Evolutionary conservation across 2,797 vertebrate species (phyloP).

Genomic region (Sebastes alutus): DNA sequence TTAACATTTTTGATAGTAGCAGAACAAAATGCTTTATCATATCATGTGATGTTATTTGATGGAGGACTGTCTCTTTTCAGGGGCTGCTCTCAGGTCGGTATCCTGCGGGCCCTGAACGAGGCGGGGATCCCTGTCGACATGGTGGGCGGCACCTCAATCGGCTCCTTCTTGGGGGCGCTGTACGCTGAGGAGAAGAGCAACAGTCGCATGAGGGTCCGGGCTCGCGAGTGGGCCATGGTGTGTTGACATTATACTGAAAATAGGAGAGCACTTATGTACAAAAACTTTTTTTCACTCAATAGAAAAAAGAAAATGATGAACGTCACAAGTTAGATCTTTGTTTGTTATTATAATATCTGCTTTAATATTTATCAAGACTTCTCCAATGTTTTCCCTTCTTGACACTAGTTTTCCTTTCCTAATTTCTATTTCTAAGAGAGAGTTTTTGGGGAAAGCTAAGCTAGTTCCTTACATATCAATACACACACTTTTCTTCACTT

Average conservation of each 20-base stretch:
- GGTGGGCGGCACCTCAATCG: constrained; percentile 93
- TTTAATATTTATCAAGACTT: not conserved
- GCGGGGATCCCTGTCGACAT: constrained; percentile 91
- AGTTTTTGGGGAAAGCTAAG: not conserved
- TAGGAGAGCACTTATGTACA: not conserved
- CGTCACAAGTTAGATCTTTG: not conserved
- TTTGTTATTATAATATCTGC: not conserved
- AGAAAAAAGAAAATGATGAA: not conserved
- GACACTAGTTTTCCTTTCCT: not conserved
- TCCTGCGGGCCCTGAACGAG: constrained; percentile 89
- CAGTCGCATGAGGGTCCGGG: constrained; percentile 89
- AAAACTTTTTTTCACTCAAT: not conserved
- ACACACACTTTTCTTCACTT: not conserved
- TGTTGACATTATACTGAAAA: constrained; percentile 32
- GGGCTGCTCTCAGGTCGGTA: constrained; percentile 92
- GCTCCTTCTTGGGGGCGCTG: constrained; percentile 91
- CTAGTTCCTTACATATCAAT: not conserved
- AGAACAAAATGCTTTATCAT: not conserved
- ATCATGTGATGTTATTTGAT: not conserved
- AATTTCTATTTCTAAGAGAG: not conserved
- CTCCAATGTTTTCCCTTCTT: not conserved
- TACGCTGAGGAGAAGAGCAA: constrained; percentile 92
- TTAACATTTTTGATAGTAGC: not conserved
- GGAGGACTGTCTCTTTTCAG: constrained; percentile 63
- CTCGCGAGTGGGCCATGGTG: constrained; percentile 94